Base-by-base conservation (phyloP, 2,888 invertebrate species). In the Polietes domitor region DNA sequence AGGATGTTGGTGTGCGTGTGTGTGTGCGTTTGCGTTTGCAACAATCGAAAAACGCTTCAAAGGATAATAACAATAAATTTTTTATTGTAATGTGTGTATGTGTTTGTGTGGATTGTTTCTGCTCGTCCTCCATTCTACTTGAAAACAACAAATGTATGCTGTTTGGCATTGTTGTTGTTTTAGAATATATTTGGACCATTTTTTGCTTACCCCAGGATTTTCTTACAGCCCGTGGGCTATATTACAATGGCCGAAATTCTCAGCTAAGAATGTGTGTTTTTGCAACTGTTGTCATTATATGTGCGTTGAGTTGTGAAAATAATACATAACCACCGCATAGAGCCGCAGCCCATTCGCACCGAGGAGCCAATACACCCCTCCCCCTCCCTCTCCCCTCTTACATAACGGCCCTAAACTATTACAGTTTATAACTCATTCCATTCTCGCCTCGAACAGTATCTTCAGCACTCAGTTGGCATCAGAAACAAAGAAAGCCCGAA, bases 1-100 rank as follows among this genome's bases (percentile, higher is more conserved):
- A 41, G 12, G 41, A 41, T 41, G 15, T 12, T 2, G 6, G 41
- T 47, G 47, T 47, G 47, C n/a, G n/a, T n/a, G n/a, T 1, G 47
- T 4, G 15, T n/a, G 47, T 58, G 58, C 19, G n/a, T 5, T 15
- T 61, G 41, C 26, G 41, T 74, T 74, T 85, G 83, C 86, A 88
- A 87, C 90, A 89, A 89, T 89, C 89, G 90, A 89, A 89, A 89
- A 90, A 88, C 89, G 88, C 88, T 89, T 89, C 88, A 85, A 88
- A 87, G 89, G 87, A 90, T 89, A 88, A 90, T 89, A 90, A 88
- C 88, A 88, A 89, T 89, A 89, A 89, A 90, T 90, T 87, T 90
- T 89, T 89, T 89, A 89, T 89, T 90, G 88, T 88, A 87, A 89
- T 89, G 86, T 87, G 85, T 84, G 88, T 88, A 87, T 71, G 37